phyloP scores from a whole-genome alignment of 1,140 invertebrate species.

The Rhyacophila brunnea region DNA sequence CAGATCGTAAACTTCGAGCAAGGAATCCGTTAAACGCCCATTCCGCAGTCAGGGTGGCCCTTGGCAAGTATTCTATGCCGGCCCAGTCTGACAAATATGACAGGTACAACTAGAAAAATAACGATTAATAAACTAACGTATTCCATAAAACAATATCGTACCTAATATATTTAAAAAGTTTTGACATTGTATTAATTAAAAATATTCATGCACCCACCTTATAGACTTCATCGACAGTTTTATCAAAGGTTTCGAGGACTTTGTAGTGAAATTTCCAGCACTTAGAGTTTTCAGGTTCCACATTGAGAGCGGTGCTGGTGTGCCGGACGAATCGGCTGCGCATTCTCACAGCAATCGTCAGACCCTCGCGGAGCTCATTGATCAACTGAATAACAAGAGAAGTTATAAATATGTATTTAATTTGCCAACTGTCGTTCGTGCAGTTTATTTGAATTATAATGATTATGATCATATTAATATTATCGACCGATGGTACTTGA shows the following conservation, averaged over 20 bases:
- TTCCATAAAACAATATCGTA: too few species aligned
- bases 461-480: too few species aligned
- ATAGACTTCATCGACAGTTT: conserved; percentile 71
- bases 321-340: conserved; percentile 72
- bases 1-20: conserved; percentile 41
- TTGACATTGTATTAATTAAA: too few species aligned
- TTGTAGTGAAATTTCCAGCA: conserved; percentile 53
- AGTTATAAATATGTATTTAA: too few species aligned
- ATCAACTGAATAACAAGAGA: conserved; percentile 66
- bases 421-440: too few species aligned
- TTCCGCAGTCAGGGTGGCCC: conserved; percentile 42
- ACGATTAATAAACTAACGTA: too few species aligned
- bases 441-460: too few species aligned
- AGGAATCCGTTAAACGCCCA: conserved; percentile 46
- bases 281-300: conserved; percentile 49
- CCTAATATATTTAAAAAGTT: too few species aligned
- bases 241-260: conserved; percentile 72
- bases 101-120: conserved; percentile 44
- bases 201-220: too few species aligned
- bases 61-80: conserved; percentile 43
- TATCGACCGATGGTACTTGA: too few species aligned
- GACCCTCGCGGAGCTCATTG: conserved; percentile 81
- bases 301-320: conserved; percentile 64
- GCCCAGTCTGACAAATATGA: conserved; percentile 50
- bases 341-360: conserved; percentile 75